A percentile compares a stretch with the other conserved stretches of the same genome.
Conservation (phyloP, 2,797 vertebrate genomes). For the Spea hammondii region DNA sequence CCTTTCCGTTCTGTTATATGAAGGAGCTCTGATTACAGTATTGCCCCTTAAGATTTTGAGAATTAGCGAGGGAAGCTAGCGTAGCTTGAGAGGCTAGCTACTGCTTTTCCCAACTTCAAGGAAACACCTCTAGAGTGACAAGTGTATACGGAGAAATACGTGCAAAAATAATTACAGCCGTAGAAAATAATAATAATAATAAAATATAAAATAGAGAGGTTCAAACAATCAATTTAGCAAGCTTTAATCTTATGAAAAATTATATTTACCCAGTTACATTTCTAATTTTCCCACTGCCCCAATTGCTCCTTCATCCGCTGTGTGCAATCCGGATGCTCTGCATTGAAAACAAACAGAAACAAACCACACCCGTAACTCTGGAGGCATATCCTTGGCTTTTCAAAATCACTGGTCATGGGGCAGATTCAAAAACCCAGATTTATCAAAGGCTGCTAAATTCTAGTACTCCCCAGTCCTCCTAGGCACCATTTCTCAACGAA, state of each 20-base stretch:
- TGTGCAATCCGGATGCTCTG: conserved; percentile 45
- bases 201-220: conserved; percentile 3
- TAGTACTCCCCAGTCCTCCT: background rate
- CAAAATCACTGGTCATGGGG: conserved; percentile 18
- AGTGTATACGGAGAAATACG: too few species aligned
- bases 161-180: too few species aligned
- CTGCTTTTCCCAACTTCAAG: too few species aligned
- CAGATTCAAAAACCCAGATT: conserved; percentile 28
- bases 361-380: conserved; percentile 51
- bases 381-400: conserved; percentile 36
- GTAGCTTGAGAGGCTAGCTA: too few species aligned
- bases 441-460: conserved; percentile 17
- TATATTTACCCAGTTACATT: conserved; percentile 52
- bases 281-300: conserved; percentile 54
- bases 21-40: too few species aligned
- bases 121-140: too few species aligned
- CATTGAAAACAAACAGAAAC: conserved; percentile 44
- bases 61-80: too few species aligned
- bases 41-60: too few species aligned
- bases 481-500: too few species aligned
- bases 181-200: background rate
- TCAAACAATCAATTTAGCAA: conserved; percentile 39
- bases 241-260: conserved; percentile 42
- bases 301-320: conserved; percentile 54
- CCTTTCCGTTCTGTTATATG: too few species aligned